Percentiles rank a stretch among this genome's conserved stretches.
Conservation (phyloP, 1,140 invertebrate genomes). For the Bradysia coprophila region DNA sequence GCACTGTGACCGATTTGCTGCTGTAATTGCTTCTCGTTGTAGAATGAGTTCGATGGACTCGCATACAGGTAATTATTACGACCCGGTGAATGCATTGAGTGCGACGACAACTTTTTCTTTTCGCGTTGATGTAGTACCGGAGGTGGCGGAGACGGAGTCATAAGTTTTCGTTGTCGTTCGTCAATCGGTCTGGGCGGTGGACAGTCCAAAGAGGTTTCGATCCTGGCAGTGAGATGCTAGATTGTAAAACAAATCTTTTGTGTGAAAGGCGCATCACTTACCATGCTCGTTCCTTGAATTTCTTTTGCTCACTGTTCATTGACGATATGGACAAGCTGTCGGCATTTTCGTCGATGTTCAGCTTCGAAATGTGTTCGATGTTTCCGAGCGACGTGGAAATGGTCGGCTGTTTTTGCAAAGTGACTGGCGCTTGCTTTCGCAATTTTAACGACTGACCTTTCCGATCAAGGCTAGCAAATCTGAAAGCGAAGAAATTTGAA, state of each 20-base stretch:
- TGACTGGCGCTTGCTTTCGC: conserved; percentile 5
- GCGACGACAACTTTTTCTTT: neutral
- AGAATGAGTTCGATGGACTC: neutral
- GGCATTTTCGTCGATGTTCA: conserved; percentile 1
- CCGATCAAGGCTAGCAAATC: conserved; percentile 42
- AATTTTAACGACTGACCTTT: conserved; percentile 20
- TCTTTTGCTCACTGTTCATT: conserved; percentile 9
- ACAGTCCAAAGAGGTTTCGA: conserved; percentile 29
- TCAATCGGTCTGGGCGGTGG: conserved; percentile 16
- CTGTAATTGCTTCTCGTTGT: no score
- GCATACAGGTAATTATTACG: neutral
- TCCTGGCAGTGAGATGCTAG: conserved; percentile 12
- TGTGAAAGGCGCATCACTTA: conserved; percentile 10
- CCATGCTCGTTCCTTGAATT: conserved; percentile 27
- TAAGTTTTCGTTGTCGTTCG: conserved; percentile 4
- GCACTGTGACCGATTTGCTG: neutral
- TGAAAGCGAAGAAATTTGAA: conserved; percentile 11
- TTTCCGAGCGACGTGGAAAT: conserved; percentile 5
- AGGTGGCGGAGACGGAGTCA: conserved; percentile 7
- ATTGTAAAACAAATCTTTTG: neutral
- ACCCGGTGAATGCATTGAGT: neutral
- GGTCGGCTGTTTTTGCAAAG: conserved; percentile 7
- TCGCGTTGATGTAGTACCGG: neutral
- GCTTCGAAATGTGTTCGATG: neutral
- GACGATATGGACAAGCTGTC: conserved; percentile 9